Evolutionary conservation across 2,797 vertebrate species (phyloP).

Genomic region (Limnodromus scolopaceus): DNA sequence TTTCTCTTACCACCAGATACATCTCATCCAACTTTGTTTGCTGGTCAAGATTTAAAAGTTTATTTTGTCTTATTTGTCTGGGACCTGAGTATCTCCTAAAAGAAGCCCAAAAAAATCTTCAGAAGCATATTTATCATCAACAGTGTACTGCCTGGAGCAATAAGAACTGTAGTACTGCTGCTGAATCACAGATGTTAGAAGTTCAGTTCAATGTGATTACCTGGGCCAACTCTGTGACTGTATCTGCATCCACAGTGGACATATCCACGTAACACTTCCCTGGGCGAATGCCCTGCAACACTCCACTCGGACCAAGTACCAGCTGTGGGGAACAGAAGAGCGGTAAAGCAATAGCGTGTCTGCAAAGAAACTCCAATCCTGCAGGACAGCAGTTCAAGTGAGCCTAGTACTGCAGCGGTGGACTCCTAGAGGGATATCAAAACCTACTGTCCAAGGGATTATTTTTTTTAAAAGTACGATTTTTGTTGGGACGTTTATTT

Average conservation of each 20-base stretch:
- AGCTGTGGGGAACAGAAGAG: constrained; percentile 83
- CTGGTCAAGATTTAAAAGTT: neutral
- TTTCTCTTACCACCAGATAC: neutral
- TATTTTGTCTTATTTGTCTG: neutral
- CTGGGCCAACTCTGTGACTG: constrained; percentile 94
- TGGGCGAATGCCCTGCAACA: constrained; percentile 96
- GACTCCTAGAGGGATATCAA: neutral
- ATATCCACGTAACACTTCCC: constrained; percentile 98
- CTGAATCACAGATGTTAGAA: neutral
- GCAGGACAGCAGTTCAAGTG: neutral
- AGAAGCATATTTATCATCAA: neutral
- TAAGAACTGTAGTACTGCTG: neutral
- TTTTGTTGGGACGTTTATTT: neutral
- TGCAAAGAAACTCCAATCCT: constrained; percentile 32
- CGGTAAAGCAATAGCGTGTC: constrained; percentile 80
- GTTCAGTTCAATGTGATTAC: constrained; percentile 76
- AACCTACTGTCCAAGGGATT: neutral
- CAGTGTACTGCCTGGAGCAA: neutral
- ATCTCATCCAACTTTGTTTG: neutral
- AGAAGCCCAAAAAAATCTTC: neutral
- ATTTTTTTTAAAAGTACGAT: neutral
- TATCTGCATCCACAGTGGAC: constrained; percentile 97
- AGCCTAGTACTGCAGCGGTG: neutral
- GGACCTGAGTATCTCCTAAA: neutral
- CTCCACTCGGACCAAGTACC: constrained; percentile 96